Percentiles rank a stretch among this genome's conserved stretches.
Evolutionary conservation across 2,113 vertebrate species (phyloP).

Genomic region (Grantiella picta): DNA sequence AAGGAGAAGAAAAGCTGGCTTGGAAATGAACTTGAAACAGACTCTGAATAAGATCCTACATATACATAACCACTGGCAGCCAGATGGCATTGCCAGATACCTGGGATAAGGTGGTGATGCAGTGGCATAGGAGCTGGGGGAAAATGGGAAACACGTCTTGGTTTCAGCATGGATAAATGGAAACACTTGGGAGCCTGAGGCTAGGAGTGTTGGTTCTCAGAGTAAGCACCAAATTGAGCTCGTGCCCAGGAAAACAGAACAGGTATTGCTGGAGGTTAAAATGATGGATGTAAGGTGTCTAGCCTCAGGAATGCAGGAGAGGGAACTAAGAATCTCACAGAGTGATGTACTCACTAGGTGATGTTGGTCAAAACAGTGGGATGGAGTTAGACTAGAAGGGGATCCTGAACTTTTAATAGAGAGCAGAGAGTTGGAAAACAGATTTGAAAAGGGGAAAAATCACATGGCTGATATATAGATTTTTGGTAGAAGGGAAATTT

Average conservation of each 20-base stretch:
- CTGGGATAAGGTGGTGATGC: not conserved
- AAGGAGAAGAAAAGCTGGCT: not conserved
- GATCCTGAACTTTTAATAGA: not conserved
- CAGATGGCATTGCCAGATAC: not conserved
- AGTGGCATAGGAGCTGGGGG: not conserved
- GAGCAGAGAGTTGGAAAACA: not conserved
- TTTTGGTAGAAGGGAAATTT: not conserved
- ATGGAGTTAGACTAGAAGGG: not conserved
- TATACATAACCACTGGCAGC: not conserved
- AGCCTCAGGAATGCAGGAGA: not conserved
- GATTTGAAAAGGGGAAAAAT: rapidly evolving
- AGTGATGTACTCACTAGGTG: not conserved
- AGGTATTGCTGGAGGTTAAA: not conserved
- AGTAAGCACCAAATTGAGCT: not conserved
- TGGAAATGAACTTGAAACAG: not conserved
- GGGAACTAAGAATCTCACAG: not conserved
- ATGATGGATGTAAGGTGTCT: not conserved
- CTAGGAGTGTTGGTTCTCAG: not conserved
- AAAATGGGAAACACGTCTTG: not conserved
- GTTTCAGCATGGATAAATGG: not conserved
- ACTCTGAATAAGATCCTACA: not conserved
- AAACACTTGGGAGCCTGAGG: not conserved
- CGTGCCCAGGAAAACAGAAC: rapidly evolving
- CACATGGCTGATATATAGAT: rapidly evolving
- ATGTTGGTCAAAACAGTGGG: not conserved